Evolutionary conservation across 2,888 invertebrate genomes (phyloP), one percentile per base, ranked within the genome.

Genomic region (Chironomus riparius): DNA sequence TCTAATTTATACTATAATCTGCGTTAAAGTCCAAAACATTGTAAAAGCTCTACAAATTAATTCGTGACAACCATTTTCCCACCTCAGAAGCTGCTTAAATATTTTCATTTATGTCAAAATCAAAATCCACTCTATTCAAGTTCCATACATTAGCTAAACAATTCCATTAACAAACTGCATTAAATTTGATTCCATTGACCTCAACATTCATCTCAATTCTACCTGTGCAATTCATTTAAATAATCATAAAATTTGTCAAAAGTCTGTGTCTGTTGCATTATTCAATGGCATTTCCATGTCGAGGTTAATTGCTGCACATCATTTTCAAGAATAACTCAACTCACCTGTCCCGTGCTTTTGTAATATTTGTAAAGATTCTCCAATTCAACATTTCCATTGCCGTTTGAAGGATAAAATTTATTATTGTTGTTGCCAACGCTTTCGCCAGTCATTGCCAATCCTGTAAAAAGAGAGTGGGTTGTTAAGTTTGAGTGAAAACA

Each of bases 321-420:
- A 38, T 38, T 7, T 10, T 38, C 38, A 38, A 38, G 56, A 18
- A 56, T 56, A 38, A 38, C 18, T 65, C 24, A 65, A 65, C 22
- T 85, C 83, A 88, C 88, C 86, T 88, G 87, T 73, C 88, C 88
- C n/a, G 88, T 87, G 80, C 87, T 88, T 80, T 87, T 87, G 47
- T 88, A 81, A 77, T 87, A 85, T 81, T 87, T 86, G 78, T 83
- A 84, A 38, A 73, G 62, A 62, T 65, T 73, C 18, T 74, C 68
- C 21, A 74, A 56, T 18, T 68, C 74, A n/a, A 24, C 18, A 21
- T 74, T 74, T 13, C 28, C 50, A 18, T 74, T 74, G 69, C 22
- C 24, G 13, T 65, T 65, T 38, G 61, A 18, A 2, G 28, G 28
- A 18, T 28, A 62, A 24, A 28, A 47, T n/a, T 61, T 72, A 21